These are phyloP conservation scores for Ylistrum balloti DNA, from an alignment of 1,140 invertebrate genomes.

Conservation along the genomic window DNA sequence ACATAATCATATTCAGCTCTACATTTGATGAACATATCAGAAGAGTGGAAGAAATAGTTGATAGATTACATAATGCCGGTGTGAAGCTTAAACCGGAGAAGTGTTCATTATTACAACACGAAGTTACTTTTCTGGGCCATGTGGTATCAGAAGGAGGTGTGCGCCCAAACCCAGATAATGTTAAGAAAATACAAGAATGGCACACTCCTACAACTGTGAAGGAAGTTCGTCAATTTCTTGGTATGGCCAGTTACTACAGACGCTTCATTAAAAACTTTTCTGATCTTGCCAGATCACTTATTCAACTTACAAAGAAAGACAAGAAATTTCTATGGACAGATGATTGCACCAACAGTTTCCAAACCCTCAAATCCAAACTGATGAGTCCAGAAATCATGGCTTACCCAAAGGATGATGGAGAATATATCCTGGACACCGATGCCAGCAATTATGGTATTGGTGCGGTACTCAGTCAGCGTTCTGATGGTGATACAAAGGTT, in stretches of 20 bases:
- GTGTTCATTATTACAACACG: conserved; percentile 61
- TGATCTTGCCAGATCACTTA: conserved; percentile 55
- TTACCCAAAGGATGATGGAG: conserved; percentile 49
- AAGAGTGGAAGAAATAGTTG: conserved; percentile 52
- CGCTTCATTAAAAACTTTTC: conserved; percentile 62
- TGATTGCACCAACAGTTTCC: conserved; percentile 62
- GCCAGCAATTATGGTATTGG: conserved; percentile 69
- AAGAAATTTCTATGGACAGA: conserved; percentile 57
- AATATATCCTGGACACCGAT: conserved; percentile 73
- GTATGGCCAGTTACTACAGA: conserved; percentile 62
- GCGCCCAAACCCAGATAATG: conserved; percentile 51
- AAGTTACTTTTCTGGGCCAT: conserved; percentile 62
- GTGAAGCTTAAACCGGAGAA: conserved; percentile 65
- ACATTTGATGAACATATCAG: conserved; percentile 53
- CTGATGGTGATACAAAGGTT: conserved; percentile 63
- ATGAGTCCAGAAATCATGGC: conserved; percentile 61
- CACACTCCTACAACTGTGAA: conserved; percentile 56
- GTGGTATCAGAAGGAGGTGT: conserved; percentile 55
- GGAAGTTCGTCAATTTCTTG: conserved; percentile 63
- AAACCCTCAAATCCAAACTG: conserved; percentile 60
- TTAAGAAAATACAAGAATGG: conserved; percentile 51
- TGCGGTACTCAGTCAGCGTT: conserved; percentile 72
- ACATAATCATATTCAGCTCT: conserved; percentile 64
- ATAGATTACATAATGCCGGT: conserved; percentile 46
- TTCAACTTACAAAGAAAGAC: conserved; percentile 58